Evolutionary conservation across 2,888 invertebrate species (phyloP), one percentile per base, ranked within the genome.

Genomic region (Congeria kusceri): DNA sequence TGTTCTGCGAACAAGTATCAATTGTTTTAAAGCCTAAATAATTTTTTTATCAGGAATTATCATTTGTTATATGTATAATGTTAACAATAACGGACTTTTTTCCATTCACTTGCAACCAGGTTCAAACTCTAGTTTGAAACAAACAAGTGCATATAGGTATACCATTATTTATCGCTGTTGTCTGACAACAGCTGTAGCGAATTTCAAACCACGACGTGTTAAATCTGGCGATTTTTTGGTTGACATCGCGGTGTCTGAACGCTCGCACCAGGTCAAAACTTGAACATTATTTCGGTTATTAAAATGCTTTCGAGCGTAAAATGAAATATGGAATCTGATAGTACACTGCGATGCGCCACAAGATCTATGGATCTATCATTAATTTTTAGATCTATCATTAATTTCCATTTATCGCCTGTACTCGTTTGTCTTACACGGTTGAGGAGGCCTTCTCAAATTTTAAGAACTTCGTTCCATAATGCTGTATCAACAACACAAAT

Each of bases 401-500:
- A 79, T 79, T 70, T 74, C 66, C 70, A 29, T 56, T 47, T 53
- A 49, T 58, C 70, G 70, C 28, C 28, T 53, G 53, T 57, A 44
- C 20, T 74, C 78, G 70, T 79, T 78, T 79, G 78, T 79, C 78
- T 79, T 79, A 74, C 25, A 74, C 74, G 78, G 66, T 57, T 79
- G 70, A 79, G 57, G 49, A 58, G 58, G 7, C 66, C 66, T 74
- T 25, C 53, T 25, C 18, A 53, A 39, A 39, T 39, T 39, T 39
- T 15, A 11, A 9, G 3, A 7, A 3, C 15, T 39, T 15, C 39
- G 39, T 39, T 13, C 39, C 39, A 39, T 1, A 39, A 9, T 39
- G 39, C 15, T 39, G 39, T 39, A 39, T 39, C 1, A 13, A 15
- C 39, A 39, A 7, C 3, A 13, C 39, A 11, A 15, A 13, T 11